Evolutionary conservation across 2,797 vertebrate species (phyloP).

Genomic region (Peromyscus attwateri): DNA sequence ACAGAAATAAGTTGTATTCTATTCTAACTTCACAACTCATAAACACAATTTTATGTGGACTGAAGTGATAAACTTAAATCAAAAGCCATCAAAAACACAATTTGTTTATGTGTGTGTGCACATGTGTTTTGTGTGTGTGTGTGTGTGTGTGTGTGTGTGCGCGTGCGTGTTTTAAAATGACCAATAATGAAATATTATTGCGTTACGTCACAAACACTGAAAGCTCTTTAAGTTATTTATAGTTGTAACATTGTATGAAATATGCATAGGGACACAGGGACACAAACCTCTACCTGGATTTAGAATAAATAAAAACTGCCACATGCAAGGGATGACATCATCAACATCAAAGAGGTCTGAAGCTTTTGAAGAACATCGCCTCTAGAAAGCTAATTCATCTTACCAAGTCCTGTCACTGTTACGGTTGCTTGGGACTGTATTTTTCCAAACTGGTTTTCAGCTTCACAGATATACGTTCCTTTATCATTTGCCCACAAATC

Average conservation of each 20-base stretch:
- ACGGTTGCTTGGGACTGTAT: slow-evolving; percentile 91
- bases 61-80: not conserved
- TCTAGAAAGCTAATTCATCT: slow-evolving; percentile 64
- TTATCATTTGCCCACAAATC: slow-evolving; percentile 96
- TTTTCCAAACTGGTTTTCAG: slow-evolving; percentile 96
- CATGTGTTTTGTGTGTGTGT: not conserved
- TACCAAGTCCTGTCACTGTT: slow-evolving; percentile 97
- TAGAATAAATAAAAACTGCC: not conserved
- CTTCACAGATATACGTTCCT: slow-evolving; percentile 95
- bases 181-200: slow-evolving; percentile 6
- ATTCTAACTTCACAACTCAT: not conserved
- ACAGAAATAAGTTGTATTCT: not conserved
- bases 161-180: not conserved
- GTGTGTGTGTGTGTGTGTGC: not conserved
- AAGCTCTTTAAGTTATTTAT: not conserved
- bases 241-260: slow-evolving; percentile 30
- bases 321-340: not conserved
- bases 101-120: not conserved
- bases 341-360: not conserved
- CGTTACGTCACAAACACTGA: too few species aligned
- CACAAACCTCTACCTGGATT: not conserved
- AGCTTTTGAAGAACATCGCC: not conserved
- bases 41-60: not conserved
- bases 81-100: not conserved
- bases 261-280: not conserved